Evolutionary conservation across 2,113 vertebrate genomes (phyloP).

Genomic region (Zootoca vivipara): DNA sequence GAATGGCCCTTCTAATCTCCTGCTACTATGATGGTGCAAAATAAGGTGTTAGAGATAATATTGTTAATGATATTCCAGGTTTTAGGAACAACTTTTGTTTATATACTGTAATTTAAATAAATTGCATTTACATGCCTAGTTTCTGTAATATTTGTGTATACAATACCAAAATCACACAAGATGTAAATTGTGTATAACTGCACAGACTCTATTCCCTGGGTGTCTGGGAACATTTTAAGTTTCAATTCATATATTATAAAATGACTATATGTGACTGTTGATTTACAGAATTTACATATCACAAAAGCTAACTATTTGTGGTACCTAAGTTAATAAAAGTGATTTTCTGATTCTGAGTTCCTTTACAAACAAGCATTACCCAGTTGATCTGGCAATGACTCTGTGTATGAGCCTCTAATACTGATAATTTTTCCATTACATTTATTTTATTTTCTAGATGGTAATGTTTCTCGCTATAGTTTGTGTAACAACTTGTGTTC

Average conservation of each 20-base stretch:
- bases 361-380: constrained; percentile 73
- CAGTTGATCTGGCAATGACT: constrained; percentile 78
- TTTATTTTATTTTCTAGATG: constrained; percentile 75
- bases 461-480: constrained; percentile 84
- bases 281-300: constrained; percentile 79
- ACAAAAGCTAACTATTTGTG: constrained; percentile 82
- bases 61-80: constrained; percentile 72
- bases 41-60: constrained; percentile 65
- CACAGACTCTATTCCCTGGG: constrained; percentile 78
- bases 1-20: constrained; percentile 65
- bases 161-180: constrained; percentile 80
- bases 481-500: constrained; percentile 90
- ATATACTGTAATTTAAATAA: constrained; percentile 85
- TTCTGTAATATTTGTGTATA: constrained; percentile 87
- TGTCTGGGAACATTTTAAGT: constrained; percentile 75
- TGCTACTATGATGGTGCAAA: constrained; percentile 66
- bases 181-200: constrained; percentile 86
- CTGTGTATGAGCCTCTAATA: constrained; percentile 76
- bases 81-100: constrained; percentile 84
- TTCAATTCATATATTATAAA: constrained; percentile 78
- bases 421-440: constrained; percentile 69
- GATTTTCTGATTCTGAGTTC: constrained; percentile 70
- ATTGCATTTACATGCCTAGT: constrained; percentile 80
- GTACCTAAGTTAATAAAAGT: constrained; percentile 84
- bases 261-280: constrained; percentile 82